These are phyloP conservation scores for Balanococcus diminutus DNA, from an alignment of 2,888 invertebrate species.

Conservation along the genomic window DNA sequence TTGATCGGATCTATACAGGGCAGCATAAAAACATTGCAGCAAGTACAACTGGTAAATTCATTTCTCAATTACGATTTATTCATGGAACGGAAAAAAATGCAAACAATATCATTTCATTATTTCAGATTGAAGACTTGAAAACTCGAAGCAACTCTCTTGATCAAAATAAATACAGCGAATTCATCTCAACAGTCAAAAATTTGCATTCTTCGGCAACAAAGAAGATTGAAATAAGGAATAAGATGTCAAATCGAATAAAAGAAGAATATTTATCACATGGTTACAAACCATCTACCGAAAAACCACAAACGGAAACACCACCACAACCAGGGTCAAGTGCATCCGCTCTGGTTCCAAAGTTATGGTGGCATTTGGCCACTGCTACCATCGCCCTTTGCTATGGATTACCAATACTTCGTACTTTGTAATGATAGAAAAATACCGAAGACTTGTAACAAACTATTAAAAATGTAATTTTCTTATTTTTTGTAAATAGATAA, in stretches of 20 bases:
- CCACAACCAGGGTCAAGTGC: background rate
- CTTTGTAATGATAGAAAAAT: background rate
- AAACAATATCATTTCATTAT: background rate
- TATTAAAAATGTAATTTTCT: background rate
- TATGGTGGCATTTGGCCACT: background rate
- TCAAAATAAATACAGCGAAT: background rate
- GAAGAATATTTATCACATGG: background rate
- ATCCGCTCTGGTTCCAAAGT: background rate
- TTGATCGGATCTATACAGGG: background rate
- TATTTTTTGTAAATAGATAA: background rate
- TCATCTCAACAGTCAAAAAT: background rate
- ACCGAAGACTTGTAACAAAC: background rate
- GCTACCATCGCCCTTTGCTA: background rate
- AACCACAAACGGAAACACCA: background rate
- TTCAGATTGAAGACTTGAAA: background rate
- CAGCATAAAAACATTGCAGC: background rate
- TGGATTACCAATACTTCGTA: background rate
- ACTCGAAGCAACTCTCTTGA: background rate
- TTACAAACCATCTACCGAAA: background rate
- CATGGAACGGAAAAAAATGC: background rate
- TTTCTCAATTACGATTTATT: background rate
- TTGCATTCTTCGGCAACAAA: background rate
- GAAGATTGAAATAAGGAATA: background rate
- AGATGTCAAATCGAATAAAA: background rate
- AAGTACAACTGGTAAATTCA: background rate